These are phyloP conservation scores for Saccostrea glomerata DNA, from an alignment of 1,140 invertebrate species.

Conservation along the genomic window DNA sequence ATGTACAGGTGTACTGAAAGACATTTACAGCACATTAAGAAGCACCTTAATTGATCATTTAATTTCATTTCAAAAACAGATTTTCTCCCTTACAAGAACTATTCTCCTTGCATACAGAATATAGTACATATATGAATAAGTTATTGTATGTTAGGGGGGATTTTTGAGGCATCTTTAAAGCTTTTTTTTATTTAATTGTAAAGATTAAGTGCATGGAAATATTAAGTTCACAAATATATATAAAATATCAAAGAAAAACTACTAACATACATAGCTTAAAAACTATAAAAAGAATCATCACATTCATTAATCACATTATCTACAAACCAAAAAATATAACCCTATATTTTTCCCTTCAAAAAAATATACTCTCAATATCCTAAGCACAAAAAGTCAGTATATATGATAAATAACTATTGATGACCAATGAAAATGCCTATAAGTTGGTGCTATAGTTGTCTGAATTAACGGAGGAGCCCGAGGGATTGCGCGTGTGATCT, in stretches of 20 bases:
- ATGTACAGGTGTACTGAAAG: neutral
- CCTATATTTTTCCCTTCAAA: neutral
- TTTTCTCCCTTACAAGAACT: neutral
- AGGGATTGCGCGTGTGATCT: constrained; percentile 57
- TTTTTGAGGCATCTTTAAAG: no score
- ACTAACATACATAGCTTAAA: neutral
- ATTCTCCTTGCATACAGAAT: neutral
- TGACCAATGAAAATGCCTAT: constrained; percentile 20
- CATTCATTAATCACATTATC: neutral
- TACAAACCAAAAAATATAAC: neutral
- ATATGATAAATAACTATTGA: neutral
- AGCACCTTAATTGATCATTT: neutral
- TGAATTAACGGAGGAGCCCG: constrained; percentile 62
- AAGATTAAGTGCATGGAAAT: no score
- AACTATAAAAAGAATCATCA: neutral
- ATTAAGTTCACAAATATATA: no score
- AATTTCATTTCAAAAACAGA: neutral
- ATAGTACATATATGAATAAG: neutral
- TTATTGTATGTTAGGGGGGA: no score
- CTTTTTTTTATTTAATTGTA: no score
- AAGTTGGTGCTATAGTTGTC: constrained; percentile 69
- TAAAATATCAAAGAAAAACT: no score
- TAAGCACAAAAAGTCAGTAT: neutral
- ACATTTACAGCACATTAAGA: neutral
- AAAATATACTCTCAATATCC: neutral